Evolutionary conservation across 1,140 invertebrate species (phyloP).

Genomic region (Pogonognathellus flavescens): DNA sequence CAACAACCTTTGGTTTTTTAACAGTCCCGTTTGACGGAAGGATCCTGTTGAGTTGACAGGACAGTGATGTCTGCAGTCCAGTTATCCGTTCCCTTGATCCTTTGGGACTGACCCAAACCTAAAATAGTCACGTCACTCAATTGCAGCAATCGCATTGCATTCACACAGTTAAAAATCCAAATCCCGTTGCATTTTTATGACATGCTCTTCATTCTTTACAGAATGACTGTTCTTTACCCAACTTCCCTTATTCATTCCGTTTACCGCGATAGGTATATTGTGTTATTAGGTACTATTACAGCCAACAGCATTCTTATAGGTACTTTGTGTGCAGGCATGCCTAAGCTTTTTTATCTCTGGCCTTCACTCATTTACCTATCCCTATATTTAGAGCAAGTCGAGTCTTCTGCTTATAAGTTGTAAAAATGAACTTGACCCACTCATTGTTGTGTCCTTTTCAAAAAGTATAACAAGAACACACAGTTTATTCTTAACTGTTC

Average conservation of each 20-base stretch:
- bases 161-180: neutral
- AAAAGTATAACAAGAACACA: conserved; percentile 21
- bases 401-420: neutral
- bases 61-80: conserved; percentile 2
- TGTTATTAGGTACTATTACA: neutral
- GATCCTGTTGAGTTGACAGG: conserved; percentile 19
- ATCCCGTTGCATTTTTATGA: conserved; percentile 37
- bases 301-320: neutral
- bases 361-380: conserved; percentile 16
- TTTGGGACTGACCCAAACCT: neutral
- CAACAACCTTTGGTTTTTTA: conserved; percentile 40
- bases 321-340: neutral
- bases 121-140: neutral
- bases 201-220: conserved; percentile 25
- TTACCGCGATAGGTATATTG: neutral
- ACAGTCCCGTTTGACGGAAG: conserved; percentile 9
- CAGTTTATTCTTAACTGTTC: too few species aligned
- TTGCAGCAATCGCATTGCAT: neutral
- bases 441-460: conserved; percentile 16
- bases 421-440: conserved; percentile 46
- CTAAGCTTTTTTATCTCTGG: conserved; percentile 12
- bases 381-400: neutral
- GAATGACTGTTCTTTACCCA: neutral
- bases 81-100: neutral
- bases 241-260: neutral